Base-by-base conservation (phyloP, 2,113 vertebrate genomes). In the Pithys albifrons region DNA sequence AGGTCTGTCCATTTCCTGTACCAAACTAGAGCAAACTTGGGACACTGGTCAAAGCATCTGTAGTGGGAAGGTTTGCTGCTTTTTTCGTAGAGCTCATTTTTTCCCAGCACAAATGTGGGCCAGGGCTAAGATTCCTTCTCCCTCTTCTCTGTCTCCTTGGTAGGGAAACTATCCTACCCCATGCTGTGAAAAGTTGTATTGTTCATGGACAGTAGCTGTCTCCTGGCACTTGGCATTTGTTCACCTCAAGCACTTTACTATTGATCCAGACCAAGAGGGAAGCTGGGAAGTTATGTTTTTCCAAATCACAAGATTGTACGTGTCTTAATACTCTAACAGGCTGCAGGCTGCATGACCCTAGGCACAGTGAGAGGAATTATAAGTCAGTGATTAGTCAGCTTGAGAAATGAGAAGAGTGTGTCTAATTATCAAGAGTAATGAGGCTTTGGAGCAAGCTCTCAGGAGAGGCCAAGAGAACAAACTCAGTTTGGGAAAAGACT, bases 321-420 rank as follows among this genome's bases (percentile, higher is more conserved):
- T 86, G 54, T 83, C 43, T 61, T 64, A 28, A 35, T 54, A 75
- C 48, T 93, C 58, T 89, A 71, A 45, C 51, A 83, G 85, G 41
- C 58, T 83, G 54, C 72, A 83, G 58, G 41, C 75, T 93, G 39
- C 45, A 37, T 89, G 73, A 84, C 57, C 86, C 31, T 84, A 91
- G 65, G 61, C 94, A 89, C 57, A 49, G 52, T 93, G 79, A 85
- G 65, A 84, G 33, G 37, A 78, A 80, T 89, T 92, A 74, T 54
- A 74, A 75, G 92, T 89, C 43, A 48, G 65, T 78, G 67, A 88
- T 93, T 89, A 88, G 72, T 91, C 83, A 95, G 43, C 57, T 81
- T 59, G 80, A 92, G 73, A 92, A 92, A 91, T 57, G 29, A 80
- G 71, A 91, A 85, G 29, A 85, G 29, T 19, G 0, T 67, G 45